Conservation (phyloP, 1,140 invertebrate species). For the Drosophila pseudoobscura region DNA sequence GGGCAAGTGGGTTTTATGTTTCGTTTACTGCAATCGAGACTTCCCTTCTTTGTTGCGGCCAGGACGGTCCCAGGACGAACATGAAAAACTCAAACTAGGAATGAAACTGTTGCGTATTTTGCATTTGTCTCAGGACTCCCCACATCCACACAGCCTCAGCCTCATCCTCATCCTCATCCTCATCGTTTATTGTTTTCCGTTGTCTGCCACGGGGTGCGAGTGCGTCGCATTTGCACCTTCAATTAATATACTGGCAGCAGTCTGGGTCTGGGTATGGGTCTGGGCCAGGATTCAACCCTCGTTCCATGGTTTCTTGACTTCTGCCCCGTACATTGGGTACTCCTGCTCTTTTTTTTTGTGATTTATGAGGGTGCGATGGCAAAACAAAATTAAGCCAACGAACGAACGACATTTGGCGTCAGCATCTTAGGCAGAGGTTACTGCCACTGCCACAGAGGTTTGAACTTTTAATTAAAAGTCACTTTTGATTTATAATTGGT, state of each 20-base stretch:
- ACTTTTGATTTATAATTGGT: slow-evolving; percentile 79
- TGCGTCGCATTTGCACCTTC: slow-evolving; percentile 79
- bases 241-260: slow-evolving; percentile 66
- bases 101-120: slow-evolving; percentile 77
- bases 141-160: slow-evolving; percentile 24
- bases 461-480: slow-evolving; percentile 81
- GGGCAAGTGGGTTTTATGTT: slow-evolving; percentile 57
- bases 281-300: slow-evolving; percentile 45
- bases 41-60: slow-evolving; percentile 31
- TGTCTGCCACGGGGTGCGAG: slow-evolving; percentile 64
- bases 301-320: slow-evolving; percentile 20
- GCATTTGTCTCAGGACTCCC: slow-evolving; percentile 48
- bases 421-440: slow-evolving; percentile 59
- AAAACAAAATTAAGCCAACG: slow-evolving; percentile 79
- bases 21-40: slow-evolving; percentile 66
- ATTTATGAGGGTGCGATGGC: slow-evolving; percentile 77
- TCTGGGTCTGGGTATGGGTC: not conserved
- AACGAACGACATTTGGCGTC: slow-evolving; percentile 73
- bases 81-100: slow-evolving; percentile 62
- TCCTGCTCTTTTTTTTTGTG: slow-evolving; percentile 53
- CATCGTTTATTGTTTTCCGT: slow-evolving; percentile 46
- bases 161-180: slow-evolving; percentile 39
- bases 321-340: not conserved
- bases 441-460: slow-evolving; percentile 33
- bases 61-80: slow-evolving; percentile 56